Evolutionary conservation across 2,797 vertebrate genomes (phyloP), one percentile per base, ranked within the genome.

Genomic region (Rhynchonycteris naso): DNA sequence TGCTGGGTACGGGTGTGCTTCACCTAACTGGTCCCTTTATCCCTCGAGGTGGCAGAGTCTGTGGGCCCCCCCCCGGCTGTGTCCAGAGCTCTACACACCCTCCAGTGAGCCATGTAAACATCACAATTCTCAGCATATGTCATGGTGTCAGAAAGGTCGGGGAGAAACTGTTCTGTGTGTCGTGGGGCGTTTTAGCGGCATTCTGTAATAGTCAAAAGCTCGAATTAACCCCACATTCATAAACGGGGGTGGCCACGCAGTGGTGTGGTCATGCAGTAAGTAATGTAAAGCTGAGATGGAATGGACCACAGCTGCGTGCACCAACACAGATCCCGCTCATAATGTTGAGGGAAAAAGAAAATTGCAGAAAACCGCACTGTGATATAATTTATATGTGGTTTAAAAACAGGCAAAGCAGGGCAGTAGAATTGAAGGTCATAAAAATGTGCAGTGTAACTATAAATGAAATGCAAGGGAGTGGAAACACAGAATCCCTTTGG

Each of bases 271-370:
- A 0, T 3, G 30, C 66, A 22, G 12, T 7, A 5, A 11, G 1
- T 5, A 14, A 10, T 0, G 6, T 26, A 22, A 59, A 71, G n/a
- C 78, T 30, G 79, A 65, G 50, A 15, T 30, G 21, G 33, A 14
- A 28, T 21, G 61, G 50, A 16, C 58, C 14, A 0, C 2, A 14
- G 52, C 59, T 58, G 2, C 21, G 0, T 8, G 30, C 6, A 2
- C 78, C 28, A 0, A 0, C 4, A 6, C 19, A 18, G 56, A 1
- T 22, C 6, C 7, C 0, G 58, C 54, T 74, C 81, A 9, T 1
- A 3, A 11, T 1, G 33, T 8, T 3, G 19, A 66, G 63, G 76
- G 79, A 18, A 50, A 33, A 68, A 58, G 66, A 33, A 76, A 15
- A 11, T 11, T 7, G 18, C n/a, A 26, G 47, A 11, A 30, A 80